phyloP scores from a whole-genome alignment of 2,797 vertebrate species.

The Capromys pilorides region DNA sequence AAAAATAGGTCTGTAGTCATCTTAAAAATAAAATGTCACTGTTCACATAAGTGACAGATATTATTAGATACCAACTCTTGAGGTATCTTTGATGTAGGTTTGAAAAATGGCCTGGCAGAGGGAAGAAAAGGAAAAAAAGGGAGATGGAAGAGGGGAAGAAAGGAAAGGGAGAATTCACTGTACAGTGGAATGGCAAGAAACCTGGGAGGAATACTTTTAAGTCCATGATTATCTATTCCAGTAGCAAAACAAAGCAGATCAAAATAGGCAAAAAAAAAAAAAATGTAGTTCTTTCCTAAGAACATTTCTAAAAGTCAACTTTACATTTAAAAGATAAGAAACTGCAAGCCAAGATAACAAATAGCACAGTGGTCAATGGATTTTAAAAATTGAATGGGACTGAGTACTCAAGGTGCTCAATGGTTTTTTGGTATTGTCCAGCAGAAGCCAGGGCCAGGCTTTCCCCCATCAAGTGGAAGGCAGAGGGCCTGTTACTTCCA shows the following conservation, averaged over 20 bases:
- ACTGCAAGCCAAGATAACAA: neutral
- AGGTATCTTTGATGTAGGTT: slow-evolving; percentile 67
- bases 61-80: slow-evolving; percentile 70
- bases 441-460: neutral
- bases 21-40: slow-evolving; percentile 79
- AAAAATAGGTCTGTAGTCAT: slow-evolving; percentile 83
- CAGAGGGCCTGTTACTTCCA: neutral
- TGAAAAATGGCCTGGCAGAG: slow-evolving; percentile 71
- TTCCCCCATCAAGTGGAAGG: neutral
- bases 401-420: neutral
- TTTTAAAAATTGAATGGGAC: neutral
- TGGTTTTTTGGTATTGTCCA: no score
- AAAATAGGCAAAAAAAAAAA: slow-evolving; percentile 18
- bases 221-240: slow-evolving; percentile 39
- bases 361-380: neutral
- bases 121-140: slow-evolving; percentile 13
- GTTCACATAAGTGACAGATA: slow-evolving; percentile 66
- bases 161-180: neutral
- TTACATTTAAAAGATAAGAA: slow-evolving; percentile 15
- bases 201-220: slow-evolving; percentile 33
- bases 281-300: slow-evolving; percentile 19
- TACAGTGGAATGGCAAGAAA: neutral
- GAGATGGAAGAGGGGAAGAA: neutral
- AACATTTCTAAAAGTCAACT: slow-evolving; percentile 46
- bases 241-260: slow-evolving; percentile 65